These are phyloP conservation scores for Aradophagus sp. DNA, from an alignment of 1,140 invertebrate species.

Conservation along the genomic window DNA sequence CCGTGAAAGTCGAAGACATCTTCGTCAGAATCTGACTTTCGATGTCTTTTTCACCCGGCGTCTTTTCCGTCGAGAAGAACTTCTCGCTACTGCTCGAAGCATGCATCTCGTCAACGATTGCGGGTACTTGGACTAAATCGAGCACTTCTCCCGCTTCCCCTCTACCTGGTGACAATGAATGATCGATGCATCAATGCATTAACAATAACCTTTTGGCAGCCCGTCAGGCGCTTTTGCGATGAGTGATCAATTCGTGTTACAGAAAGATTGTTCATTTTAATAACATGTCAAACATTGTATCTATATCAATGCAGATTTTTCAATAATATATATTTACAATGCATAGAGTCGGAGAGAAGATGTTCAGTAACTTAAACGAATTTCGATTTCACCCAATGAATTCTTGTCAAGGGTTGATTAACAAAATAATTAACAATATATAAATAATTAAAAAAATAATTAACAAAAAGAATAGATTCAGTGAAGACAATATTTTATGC, in stretches of 20 bases:
- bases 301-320: too few species aligned
- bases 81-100: constrained; percentile 71
- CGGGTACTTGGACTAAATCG: constrained; percentile 59
- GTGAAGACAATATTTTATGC: too few species aligned
- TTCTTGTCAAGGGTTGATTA: too few species aligned
- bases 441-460: too few species aligned
- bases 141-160: constrained; percentile 56
- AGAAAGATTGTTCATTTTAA: constrained; percentile 7
- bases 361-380: too few species aligned
- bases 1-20: constrained; percentile 70
- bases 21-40: constrained; percentile 66
- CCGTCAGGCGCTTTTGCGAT: constrained; percentile 28
- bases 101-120: constrained; percentile 67
- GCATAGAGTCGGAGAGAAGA: too few species aligned
- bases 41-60: constrained; percentile 54
- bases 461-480: too few species aligned
- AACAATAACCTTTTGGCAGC: constrained; percentile 53
- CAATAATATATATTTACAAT: too few species aligned
- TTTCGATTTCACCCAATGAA: too few species aligned
- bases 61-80: constrained; percentile 69
- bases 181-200: constrained; percentile 68
- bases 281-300: constrained; percentile 4
- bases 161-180: constrained; percentile 64
- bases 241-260: constrained; percentile 17
- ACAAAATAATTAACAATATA: too few species aligned